Percentiles rank a stretch among this genome's conserved stretches.
These are phyloP conservation scores for Leptinotarsa rubiginosa DNA, from an alignment of 2,888 invertebrate species.

Conservation along the genomic window DNA sequence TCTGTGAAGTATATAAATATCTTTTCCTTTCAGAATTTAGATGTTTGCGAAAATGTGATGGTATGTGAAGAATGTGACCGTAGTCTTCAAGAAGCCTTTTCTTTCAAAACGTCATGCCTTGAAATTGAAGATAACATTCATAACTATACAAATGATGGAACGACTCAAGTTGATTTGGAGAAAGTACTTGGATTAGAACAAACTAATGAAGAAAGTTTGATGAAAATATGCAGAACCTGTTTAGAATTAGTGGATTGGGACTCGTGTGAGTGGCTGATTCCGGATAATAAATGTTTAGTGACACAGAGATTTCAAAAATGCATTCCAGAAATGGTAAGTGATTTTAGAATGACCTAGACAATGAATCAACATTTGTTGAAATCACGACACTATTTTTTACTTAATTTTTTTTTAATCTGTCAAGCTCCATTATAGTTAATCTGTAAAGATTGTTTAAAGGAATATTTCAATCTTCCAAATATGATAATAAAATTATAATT, in stretches of 20 bases:
- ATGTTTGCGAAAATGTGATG: conserved; percentile 5
- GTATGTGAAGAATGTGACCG: conserved; percentile 23
- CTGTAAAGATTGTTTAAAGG: too few relatives aligned
- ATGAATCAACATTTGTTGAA: background rate
- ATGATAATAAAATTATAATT: too few relatives aligned
- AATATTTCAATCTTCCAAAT: too few relatives aligned
- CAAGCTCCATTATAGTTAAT: too few relatives aligned
- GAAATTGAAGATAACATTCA: conserved; percentile 36
- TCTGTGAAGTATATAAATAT: too few relatives aligned
- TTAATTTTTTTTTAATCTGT: too few relatives aligned
- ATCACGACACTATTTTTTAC: too few relatives aligned
- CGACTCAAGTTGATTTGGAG: conserved; percentile 31
- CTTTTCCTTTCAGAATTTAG: conserved; percentile 20
- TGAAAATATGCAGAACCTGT: conserved; percentile 33
- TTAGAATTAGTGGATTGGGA: conserved; percentile 23
- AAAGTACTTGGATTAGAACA: conserved; percentile 26
- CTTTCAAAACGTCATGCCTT: conserved; percentile 27
- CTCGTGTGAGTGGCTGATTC: conserved; percentile 12
- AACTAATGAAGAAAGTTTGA: background rate
- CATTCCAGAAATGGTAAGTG: conserved; percentile 30
- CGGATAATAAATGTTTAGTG: conserved; percentile 9
- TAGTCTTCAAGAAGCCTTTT: conserved; percentile 17
- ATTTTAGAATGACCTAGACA: background rate
- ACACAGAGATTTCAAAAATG: conserved; percentile 15
- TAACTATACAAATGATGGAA: conserved; percentile 21